These are phyloP conservation scores for Acipenser transmontanus DNA, from an alignment of 2,797 vertebrate genomes.

Conservation along the genomic window DNA sequence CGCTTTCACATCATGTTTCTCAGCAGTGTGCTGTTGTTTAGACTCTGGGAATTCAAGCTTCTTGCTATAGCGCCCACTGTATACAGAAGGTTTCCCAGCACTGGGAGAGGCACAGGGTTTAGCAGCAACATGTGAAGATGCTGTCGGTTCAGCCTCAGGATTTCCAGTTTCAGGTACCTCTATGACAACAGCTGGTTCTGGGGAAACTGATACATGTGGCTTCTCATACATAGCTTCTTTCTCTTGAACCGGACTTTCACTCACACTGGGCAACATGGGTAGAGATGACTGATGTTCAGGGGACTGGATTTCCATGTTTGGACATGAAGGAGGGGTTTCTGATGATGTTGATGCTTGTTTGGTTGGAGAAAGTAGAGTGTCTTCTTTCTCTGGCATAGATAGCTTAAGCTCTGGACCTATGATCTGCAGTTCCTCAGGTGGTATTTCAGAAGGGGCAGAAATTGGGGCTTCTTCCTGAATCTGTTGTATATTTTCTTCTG, in stretches of 20 bases:
- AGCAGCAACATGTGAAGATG: conserved; percentile 43
- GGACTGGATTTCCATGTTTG: conserved; percentile 1
- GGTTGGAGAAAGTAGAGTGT: not conserved
- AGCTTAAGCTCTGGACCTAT: not conserved
- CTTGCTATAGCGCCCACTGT: not conserved
- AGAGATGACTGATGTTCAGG: not conserved
- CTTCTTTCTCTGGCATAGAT: conserved; percentile 1
- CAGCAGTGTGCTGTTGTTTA: conserved; percentile 5
- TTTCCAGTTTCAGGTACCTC: conserved; percentile 65
- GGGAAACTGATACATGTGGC: conserved; percentile 43
- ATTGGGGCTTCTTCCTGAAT: not conserved
- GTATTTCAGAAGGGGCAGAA: not conserved
- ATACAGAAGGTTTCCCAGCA: not conserved
- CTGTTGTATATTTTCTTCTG: not conserved
- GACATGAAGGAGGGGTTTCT: not conserved
- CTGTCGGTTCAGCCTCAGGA: conserved; percentile 50
- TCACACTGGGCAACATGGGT: not conserved
- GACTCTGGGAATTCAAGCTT: conserved; percentile 2
- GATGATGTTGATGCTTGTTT: not conserved
- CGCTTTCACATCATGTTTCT: conserved; percentile 8
- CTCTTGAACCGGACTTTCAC: not conserved
- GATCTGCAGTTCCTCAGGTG: not conserved
- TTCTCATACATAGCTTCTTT: not conserved
- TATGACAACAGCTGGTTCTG: conserved; percentile 59
- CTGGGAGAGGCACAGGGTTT: conserved; percentile 30